A percentile compares a stretch with the other conserved stretches of the same genome.
Conservation (phyloP, 2,797 vertebrate genomes). For the Fratercula arctica region DNA sequence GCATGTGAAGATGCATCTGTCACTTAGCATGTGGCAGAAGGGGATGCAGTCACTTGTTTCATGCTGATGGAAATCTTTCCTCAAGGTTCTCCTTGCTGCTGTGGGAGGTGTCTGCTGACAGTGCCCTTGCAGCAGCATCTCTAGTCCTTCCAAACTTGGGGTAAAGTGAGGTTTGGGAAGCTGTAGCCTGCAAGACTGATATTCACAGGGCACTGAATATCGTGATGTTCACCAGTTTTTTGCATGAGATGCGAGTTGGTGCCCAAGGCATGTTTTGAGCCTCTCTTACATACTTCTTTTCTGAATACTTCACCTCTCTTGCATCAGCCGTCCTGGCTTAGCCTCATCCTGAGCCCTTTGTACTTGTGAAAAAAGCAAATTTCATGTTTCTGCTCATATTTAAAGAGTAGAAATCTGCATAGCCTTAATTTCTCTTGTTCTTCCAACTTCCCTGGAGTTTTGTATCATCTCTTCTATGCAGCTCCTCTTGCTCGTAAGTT, state of each 20-base stretch:
- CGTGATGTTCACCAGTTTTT: background rate
- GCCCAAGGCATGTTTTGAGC: background rate
- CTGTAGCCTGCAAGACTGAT: fast-evolving
- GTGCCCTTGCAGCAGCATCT: background rate
- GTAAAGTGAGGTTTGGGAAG: background rate
- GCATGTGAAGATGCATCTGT: background rate
- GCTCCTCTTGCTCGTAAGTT: background rate
- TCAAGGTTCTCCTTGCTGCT: background rate
- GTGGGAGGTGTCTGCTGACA: background rate
- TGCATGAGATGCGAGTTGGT: background rate
- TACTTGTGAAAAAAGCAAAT: background rate
- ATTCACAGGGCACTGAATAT: background rate
- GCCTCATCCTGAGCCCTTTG: background rate
- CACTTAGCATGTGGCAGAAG: background rate
- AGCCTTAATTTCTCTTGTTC: background rate
- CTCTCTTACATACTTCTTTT: background rate
- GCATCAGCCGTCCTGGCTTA: background rate
- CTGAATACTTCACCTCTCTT: background rate
- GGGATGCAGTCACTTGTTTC: background rate
- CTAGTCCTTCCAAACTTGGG: background rate
- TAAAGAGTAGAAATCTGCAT: background rate
- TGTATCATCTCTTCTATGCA: background rate
- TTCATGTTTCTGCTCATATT: background rate
- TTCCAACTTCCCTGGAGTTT: background rate
- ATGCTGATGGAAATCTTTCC: background rate